Evolutionary conservation across 2,888 invertebrate genomes (phyloP), one percentile per base, ranked within the genome.

Genomic region (Stegana nigrithorax): DNA sequence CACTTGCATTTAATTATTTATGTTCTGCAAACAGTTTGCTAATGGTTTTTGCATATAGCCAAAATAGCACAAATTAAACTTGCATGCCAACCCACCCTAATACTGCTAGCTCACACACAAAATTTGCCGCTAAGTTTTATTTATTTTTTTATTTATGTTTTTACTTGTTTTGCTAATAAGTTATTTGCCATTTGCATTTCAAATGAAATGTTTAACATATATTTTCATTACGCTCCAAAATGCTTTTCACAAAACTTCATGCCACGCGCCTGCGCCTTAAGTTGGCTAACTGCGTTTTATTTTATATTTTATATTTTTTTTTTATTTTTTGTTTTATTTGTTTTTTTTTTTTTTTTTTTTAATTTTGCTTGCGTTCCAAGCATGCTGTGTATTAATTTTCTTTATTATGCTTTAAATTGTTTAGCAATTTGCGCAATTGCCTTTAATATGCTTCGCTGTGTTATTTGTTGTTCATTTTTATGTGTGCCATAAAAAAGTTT

Each of bases 391-490:
- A 47, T 55, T 5, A 10, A 23, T 45, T 17, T 55, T 55, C 36
- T 55, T 53, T 47, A 47, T 47, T 29, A 53, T 21, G 21, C 25
- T 27, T 53, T 53, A 29, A 32, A 32, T 55, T 32, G 53, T 55
- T 55, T 36, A 32, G 17, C 21, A 55, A 55, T 55, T 55, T 55
- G 53, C 36, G 32, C 53, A 55, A 55, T 55, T 55, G 53, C 32
- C 53, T 32, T 55, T 55, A 55, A 55, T 36, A 55, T 29, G 36
- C 36, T 21, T 55, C n/a, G n/a, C n/a, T n/a, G n/a, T n/a, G n/a
- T n/a, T 36, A 32, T 55, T 17, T 39, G 39, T 39, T 8, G 39
- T 17, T 6, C 4, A 8, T 8, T 6, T 36, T 36, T 36, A 4
- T 36, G 36, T n/a, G n/a, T n/a, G n/a, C n/a, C n/a, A n/a, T 32